These are phyloP conservation scores for Cheilinus undulatus DNA, from an alignment of 2,113 vertebrate species.

Conservation along the genomic window DNA sequence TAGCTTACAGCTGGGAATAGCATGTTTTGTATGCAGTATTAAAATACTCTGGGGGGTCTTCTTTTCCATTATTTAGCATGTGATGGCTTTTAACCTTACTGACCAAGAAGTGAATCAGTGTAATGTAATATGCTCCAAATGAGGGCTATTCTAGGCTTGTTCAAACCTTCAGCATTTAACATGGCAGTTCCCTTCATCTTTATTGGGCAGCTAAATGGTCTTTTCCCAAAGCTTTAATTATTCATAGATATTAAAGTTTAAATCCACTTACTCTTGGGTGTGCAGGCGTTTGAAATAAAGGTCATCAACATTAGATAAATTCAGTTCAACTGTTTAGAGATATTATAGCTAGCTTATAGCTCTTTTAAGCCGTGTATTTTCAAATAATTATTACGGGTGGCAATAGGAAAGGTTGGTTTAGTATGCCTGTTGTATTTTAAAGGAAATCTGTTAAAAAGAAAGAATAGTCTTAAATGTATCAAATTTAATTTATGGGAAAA, in stretches of 20 bases:
- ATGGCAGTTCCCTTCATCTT: constrained; percentile 70
- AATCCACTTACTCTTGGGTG: constrained; percentile 60
- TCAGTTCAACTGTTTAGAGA: constrained; percentile 49
- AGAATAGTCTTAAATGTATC: too few relatives aligned
- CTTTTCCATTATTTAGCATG: constrained; percentile 25
- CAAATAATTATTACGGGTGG: neutral
- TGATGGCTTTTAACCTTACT: constrained; percentile 62
- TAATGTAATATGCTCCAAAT: constrained; percentile 55
- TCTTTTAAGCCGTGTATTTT: constrained; percentile 4
- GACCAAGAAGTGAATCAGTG: constrained; percentile 48
- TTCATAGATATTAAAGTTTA: constrained; percentile 81
- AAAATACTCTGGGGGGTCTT: constrained; percentile 1
- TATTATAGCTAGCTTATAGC: constrained; percentile 23
- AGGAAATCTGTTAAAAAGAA: neutral
- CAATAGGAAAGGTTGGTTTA: neutral
- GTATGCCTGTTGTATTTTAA: neutral
- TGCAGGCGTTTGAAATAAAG: constrained; percentile 58
- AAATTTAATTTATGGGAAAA: too few relatives aligned
- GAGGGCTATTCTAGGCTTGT: constrained; percentile 49
- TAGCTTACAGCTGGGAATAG: constrained; percentile 24
- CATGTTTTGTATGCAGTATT: constrained; percentile 4
- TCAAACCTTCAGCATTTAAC: constrained; percentile 68
- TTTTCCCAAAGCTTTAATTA: constrained; percentile 80
- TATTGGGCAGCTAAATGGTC: constrained; percentile 74
- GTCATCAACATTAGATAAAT: constrained; percentile 61